Conservation (phyloP, 1,140 invertebrate genomes). For the Cotesia chilonis region DNA sequence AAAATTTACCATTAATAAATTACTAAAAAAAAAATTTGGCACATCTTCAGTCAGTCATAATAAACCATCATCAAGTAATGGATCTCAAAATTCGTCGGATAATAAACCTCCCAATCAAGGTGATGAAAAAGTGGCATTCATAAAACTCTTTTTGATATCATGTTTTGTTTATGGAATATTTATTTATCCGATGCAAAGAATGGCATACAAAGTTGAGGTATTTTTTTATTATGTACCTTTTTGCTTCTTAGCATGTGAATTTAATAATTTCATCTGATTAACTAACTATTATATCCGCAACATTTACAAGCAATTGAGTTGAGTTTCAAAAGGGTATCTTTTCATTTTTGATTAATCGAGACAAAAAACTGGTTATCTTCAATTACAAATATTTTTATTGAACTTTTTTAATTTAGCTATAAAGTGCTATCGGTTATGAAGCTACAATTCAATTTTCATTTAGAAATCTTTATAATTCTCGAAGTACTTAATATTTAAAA, state of each 20-base stretch:
- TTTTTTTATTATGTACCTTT: neutral
- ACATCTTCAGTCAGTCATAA: slow-evolving; percentile 25
- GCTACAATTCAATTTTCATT: too few relatives aligned
- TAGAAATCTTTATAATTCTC: too few relatives aligned
- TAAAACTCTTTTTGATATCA: slow-evolving; percentile 27
- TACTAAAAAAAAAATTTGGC: slow-evolving; percentile 29
- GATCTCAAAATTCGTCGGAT: slow-evolving; percentile 25
- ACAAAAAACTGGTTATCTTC: too few relatives aligned
- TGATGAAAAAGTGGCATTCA: slow-evolving; percentile 31
- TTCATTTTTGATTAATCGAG: too few relatives aligned
- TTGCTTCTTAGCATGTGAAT: neutral
- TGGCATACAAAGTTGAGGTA: slow-evolving; percentile 34
- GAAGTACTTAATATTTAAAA: too few relatives aligned
- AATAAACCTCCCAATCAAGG: slow-evolving; percentile 32
- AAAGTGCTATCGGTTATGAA: too few relatives aligned
- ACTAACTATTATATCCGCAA: too few relatives aligned
- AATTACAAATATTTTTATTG: too few relatives aligned
- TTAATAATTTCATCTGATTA: too few relatives aligned
- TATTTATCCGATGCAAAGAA: slow-evolving; percentile 32
- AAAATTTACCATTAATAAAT: slow-evolving; percentile 20
- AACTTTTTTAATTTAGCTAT: too few relatives aligned
- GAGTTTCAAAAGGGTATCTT: too few relatives aligned
- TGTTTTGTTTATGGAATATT: slow-evolving; percentile 30
- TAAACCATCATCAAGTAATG: slow-evolving; percentile 13
- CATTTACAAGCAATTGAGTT: too few relatives aligned